Conservation (phyloP, 2,888 invertebrate genomes). For the Dasypogon diadema region DNA sequence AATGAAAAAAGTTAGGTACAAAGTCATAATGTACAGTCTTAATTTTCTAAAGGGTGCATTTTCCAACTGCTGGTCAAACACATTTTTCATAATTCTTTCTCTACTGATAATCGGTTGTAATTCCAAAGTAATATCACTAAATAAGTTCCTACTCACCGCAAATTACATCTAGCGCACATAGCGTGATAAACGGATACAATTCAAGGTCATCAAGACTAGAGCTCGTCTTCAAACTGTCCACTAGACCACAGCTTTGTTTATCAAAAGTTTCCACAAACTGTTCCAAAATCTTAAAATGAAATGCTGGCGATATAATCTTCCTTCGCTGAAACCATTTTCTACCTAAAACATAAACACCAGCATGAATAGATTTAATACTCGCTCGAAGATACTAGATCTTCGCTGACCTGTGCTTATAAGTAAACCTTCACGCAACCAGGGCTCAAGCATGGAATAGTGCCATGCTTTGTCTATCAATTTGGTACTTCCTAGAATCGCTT, state of each 20-base stretch:
- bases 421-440: constrained; percentile 73
- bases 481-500: constrained; percentile 61
- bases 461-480: constrained; percentile 69
- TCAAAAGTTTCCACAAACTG: constrained; percentile 80
- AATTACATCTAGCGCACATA: constrained; percentile 31
- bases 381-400: too few species aligned
- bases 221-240: constrained; percentile 71
- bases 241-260: constrained; percentile 72
- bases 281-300: constrained; percentile 83
- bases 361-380: too few species aligned
- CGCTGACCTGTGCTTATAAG: constrained; percentile 68
- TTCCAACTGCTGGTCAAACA: too few species aligned
- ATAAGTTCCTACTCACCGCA: constrained; percentile 33
- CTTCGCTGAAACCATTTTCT: constrained; percentile 71
- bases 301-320: constrained; percentile 82
- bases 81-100: too few species aligned
- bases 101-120: too few species aligned
- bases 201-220: constrained; percentile 69
- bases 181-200: background rate
- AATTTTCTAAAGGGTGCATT: too few species aligned
- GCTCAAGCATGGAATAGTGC: constrained; percentile 69
- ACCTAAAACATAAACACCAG: too few species aligned
- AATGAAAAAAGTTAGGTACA: too few species aligned
- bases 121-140: too few species aligned
- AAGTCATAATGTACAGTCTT: too few species aligned